Base-by-base conservation (phyloP, 2,113 vertebrate species). In the Tychaedon coryphoeus region DNA sequence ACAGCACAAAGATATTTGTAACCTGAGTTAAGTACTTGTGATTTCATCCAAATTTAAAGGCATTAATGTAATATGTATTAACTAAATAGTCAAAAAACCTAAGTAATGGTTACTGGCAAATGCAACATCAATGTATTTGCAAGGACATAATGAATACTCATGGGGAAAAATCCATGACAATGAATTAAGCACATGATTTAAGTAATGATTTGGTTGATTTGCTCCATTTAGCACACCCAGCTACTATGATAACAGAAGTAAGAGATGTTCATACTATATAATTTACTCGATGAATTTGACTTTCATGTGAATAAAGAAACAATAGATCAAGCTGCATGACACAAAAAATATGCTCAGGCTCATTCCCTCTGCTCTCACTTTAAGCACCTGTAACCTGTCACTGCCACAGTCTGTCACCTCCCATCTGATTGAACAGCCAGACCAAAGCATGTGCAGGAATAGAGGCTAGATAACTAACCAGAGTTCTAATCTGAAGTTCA, bases 191-290 rank as follows among this genome's bases (percentile, higher is more conserved):
- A 66, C 54, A 61, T 3, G 4, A 80, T 80, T 92, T 92, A 77
- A 77, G 38, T 60, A 90, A 90, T 76, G 26, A 96, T 92, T 83
- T 79, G 38, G 81, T 88, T 67, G 47, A 93, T 96, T 96, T 91
- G 34, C 34, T 95, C 87, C 77, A 73, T 90, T 94, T 93, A 91
- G 38, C 78, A 91, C 13, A 73, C 33, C 8, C 42, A 85, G 45
- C 33, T 86, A 34, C n/a, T 56, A 29, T 14, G 24, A 82, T 79
- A 95, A 90, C 42, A 15, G 38, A 77, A 94, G 40, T 60, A 67
- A 88, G 72, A 75, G 26, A 34, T 42, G n/a, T 28, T 91, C 12
- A 72, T 25, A 24, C 26, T 65, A 14, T 10, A 33, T 24, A 56
- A 83, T 88, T 82, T 90, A 76, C 33, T 76, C 74, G 73, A 47